These are phyloP conservation scores for Prunella strophiata DNA, from an alignment of 2,797 vertebrate species.

Conservation along the genomic window DNA sequence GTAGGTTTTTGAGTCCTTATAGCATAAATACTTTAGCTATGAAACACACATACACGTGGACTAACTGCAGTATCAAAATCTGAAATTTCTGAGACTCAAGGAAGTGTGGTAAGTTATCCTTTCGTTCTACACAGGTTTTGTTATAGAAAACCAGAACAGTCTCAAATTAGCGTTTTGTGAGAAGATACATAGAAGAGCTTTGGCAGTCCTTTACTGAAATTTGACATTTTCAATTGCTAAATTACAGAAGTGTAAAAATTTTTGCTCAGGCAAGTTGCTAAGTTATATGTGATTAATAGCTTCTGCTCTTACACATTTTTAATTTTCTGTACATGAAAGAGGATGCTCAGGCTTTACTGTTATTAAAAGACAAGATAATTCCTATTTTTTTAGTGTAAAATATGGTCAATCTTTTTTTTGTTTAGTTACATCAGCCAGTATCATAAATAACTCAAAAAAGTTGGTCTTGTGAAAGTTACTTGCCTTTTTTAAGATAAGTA, in stretches of 20 bases:
- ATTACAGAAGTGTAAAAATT: background rate
- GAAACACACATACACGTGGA: fast-evolving
- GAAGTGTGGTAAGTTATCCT: background rate
- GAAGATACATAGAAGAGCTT: background rate
- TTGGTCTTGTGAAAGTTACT: background rate
- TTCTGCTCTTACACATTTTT: background rate
- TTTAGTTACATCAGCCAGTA: background rate
- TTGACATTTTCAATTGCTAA: background rate
- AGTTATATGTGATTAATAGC: background rate
- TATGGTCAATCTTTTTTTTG: background rate
- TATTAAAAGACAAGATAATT: background rate
- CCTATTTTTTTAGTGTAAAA: background rate
- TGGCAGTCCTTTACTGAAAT: background rate
- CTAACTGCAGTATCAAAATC: background rate
- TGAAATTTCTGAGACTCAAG: background rate
- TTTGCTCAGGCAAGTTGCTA: background rate
- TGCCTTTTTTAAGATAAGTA: background rate
- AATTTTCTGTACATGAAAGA: background rate
- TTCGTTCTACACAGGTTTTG: background rate
- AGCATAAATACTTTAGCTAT: background rate
- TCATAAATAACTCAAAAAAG: background rate
- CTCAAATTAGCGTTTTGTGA: background rate
- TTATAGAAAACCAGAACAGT: background rate
- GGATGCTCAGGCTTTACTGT: background rate
- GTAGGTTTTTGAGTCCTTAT: background rate